Percentiles rank a stretch among this genome's conserved stretches.
These are phyloP conservation scores for Phortica variegata DNA, from an alignment of 1,140 invertebrate species.

Conservation along the genomic window DNA sequence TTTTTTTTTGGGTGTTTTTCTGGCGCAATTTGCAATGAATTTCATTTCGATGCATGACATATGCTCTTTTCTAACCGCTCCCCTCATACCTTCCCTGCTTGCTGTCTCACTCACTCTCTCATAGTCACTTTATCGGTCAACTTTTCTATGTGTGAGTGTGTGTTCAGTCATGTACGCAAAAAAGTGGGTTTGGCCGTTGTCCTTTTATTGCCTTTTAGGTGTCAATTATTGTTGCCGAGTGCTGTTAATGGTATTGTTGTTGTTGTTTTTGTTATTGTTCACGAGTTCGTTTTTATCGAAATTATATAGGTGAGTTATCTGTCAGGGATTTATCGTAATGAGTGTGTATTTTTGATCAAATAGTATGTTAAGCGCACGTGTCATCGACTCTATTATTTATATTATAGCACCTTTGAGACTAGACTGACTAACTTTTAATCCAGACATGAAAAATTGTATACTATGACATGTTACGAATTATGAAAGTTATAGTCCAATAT, in stretches of 20 bases:
- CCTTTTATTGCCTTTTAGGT: conserved; percentile 47
- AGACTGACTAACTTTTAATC: no score
- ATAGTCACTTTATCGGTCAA: conserved; percentile 1
- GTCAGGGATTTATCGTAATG: neutral
- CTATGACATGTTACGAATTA: no score
- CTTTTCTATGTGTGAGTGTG: neutral
- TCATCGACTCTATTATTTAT: no score
- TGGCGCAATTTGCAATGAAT: conserved; percentile 22
- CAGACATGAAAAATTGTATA: no score
- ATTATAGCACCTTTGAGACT: no score
- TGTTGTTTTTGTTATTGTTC: no score
- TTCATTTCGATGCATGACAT: neutral
- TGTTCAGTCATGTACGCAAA: conserved; percentile 15
- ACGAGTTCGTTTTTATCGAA: conserved; percentile 11
- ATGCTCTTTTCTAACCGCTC: no score
- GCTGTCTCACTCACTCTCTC: conserved; percentile 10
- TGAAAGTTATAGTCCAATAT: no score
- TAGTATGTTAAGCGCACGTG: neutral
- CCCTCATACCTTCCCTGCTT: no score
- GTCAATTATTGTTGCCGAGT: conserved; percentile 30
- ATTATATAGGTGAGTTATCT: neutral
- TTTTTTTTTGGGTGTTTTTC: conserved; percentile 30
- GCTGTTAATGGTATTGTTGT: conserved; percentile 44
- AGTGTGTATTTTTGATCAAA: neutral
- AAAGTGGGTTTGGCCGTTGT: conserved; percentile 34